Conservation (phyloP, 2,888 invertebrate genomes). For the Amblyjoppa fuscipennis region DNA sequence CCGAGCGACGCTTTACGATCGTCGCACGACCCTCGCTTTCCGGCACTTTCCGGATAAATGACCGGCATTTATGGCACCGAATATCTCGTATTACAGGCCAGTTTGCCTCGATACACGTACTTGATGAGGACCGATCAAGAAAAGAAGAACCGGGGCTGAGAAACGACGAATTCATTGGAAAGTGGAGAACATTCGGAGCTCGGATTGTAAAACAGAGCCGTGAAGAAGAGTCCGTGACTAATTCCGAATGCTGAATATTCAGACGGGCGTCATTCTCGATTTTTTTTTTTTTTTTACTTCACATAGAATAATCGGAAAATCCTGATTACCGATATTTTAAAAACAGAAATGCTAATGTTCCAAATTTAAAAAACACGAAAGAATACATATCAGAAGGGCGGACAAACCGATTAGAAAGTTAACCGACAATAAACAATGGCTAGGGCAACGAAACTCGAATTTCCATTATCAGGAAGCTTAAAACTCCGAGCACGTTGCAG, state of each 20-base stretch:
- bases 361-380: too few species aligned
- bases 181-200: neutral
- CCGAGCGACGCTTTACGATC: constrained; percentile 66
- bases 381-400: too few species aligned
- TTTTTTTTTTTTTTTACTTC: too few species aligned
- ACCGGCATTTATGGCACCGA: constrained; percentile 50
- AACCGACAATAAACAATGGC: too few species aligned
- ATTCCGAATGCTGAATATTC: neutral
- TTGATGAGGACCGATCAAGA: constrained; percentile 7
- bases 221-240: neutral
- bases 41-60: constrained; percentile 57
- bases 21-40: constrained; percentile 44
- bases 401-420: too few species aligned
- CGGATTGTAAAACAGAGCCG: neutral
- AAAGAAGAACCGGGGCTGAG: neutral
- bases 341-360: too few species aligned
- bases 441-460: too few species aligned
- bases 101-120: neutral
- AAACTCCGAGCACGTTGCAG: too few species aligned
- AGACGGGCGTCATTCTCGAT: too few species aligned
- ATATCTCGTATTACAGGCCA: constrained; percentile 1
- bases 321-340: too few species aligned
- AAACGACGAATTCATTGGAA: neutral
- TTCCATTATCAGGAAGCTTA: too few species aligned
- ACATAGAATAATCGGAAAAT: too few species aligned